A percentile compares a stretch with the other conserved stretches of the same genome.
These are phyloP conservation scores for Conger conger DNA, from an alignment of 2,113 vertebrate genomes.

Conservation along the genomic window DNA sequence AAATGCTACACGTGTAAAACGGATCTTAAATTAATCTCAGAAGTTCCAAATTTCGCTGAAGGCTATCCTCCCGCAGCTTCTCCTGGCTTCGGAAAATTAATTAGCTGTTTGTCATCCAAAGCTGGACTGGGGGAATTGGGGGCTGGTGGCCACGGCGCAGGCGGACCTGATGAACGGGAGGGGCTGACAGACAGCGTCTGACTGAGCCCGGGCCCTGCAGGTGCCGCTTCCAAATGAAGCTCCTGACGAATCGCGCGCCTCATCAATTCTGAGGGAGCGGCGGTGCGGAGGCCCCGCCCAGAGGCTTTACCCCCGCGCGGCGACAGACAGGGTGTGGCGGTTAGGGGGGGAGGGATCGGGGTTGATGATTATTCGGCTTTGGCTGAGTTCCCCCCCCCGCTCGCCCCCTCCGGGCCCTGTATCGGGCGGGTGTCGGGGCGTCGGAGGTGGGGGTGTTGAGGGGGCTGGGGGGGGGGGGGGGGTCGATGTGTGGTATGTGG, in stretches of 20 bases:
- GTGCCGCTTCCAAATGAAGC: slow-evolving; percentile 18
- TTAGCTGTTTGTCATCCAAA: slow-evolving; percentile 74
- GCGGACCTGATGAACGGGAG: slow-evolving; percentile 38
- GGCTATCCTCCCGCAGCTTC: slow-evolving; percentile 66
- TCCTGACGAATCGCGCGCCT: neutral
- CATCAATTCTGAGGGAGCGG: neutral
- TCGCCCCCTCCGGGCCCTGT: neutral
- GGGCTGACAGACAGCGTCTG: slow-evolving; percentile 2
- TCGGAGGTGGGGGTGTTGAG: too few species aligned
- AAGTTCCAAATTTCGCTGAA: slow-evolving; percentile 67
- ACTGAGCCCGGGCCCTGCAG: slow-evolving; percentile 15
- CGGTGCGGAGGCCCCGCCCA: neutral
- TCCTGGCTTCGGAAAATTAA: slow-evolving; percentile 66
- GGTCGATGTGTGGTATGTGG: neutral
- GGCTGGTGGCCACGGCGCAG: slow-evolving; percentile 36
- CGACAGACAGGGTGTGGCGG: neutral
- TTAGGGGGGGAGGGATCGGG: neutral
- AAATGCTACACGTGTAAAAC: slow-evolving; percentile 68
- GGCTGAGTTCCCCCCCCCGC: neutral
- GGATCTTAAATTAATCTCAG: slow-evolving; percentile 73
- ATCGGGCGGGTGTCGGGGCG: neutral
- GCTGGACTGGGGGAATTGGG: slow-evolving; percentile 61
- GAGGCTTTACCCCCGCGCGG: neutral
- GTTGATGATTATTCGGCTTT: neutral
- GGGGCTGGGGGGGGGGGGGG: too few species aligned